Base-by-base conservation (phyloP, 2,113 vertebrate genomes). In the Halichoeres trimaculatus region DNA sequence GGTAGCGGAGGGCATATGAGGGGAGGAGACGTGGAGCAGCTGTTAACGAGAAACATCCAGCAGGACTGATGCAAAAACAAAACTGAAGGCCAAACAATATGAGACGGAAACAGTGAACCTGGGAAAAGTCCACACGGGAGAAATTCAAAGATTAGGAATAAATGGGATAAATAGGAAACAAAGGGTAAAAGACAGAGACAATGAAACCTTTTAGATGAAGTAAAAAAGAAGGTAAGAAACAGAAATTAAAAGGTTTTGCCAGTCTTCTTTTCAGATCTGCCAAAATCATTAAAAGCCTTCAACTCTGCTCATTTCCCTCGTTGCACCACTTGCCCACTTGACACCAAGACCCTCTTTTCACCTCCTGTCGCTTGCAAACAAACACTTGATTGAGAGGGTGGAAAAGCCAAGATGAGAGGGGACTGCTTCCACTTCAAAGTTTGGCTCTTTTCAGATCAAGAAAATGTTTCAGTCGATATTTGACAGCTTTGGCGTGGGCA, bases 101-200 rank as follows among this genome's bases (percentile, higher is more conserved):
- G 22, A 69, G 52, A 66, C 1, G 8, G 59, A 61, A 68, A 70
- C 5, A 74, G 67, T 26, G 56, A 14, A 83, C 63, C 90, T 90
- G 87, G 84, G 88, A 91, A 91, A 90, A 86, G 85, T 71, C 81
- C 80, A 90, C 87, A 89, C 30, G 5, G 59, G 73, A 52, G 22
- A 84, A 59, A 81, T 26, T 63, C 20, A 68, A 54, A 17, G n/a
- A 55, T 63, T 41, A 41, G 43, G 36, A 23, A 10, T 8, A 36
- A 45, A 54, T 35, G 11, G 40, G 62, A 34, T 20, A n/a, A 22
- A 14, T 14, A 43, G 41, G 6, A 43, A 16, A 43, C 4, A 17
- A 4, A 1, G 2, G 11, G 41, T 5, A 16, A 43, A 5, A 14
- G 41, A 5, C 13, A 43, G 5, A 43, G 41, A 5, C 10, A 40